Evolutionary conservation across 2,888 invertebrate species (phyloP).

Genomic region (Nymphalis c-album): DNA sequence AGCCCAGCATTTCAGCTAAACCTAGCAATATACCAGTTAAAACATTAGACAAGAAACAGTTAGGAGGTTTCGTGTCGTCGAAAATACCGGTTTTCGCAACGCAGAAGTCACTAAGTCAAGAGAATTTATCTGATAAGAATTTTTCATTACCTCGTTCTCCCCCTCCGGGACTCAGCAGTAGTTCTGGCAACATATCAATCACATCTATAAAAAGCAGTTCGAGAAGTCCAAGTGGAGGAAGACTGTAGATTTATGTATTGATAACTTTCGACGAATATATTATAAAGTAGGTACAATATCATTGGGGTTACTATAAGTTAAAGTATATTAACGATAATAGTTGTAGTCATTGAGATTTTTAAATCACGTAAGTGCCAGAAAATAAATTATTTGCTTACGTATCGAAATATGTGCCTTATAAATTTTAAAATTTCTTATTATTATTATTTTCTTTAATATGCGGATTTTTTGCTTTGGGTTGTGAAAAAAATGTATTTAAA

Average conservation of each 20-base stretch:
- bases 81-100: slow-evolving; percentile 78
- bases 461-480: slow-evolving; percentile 49
- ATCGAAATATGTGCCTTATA: slow-evolving; percentile 39
- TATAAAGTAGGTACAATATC: slow-evolving; percentile 20
- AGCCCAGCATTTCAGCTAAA: slow-evolving; percentile 69
- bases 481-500: slow-evolving; percentile 52
- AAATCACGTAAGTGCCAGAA: slow-evolving; percentile 33
- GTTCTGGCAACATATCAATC: slow-evolving; percentile 78
- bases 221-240: slow-evolving; percentile 77
- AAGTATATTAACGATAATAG: slow-evolving; percentile 25
- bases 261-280: slow-evolving; percentile 17
- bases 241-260: slow-evolving; percentile 43
- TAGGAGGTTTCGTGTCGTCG: slow-evolving; percentile 62
- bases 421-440: slow-evolving; percentile 34
- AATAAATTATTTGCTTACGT: slow-evolving; percentile 32
- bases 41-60: slow-evolving; percentile 60
- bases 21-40: slow-evolving; percentile 78
- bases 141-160: slow-evolving; percentile 71
- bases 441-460: neutral
- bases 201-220: slow-evolving; percentile 85
- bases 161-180: slow-evolving; percentile 63
- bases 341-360: slow-evolving; percentile 31
- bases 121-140: slow-evolving; percentile 69
- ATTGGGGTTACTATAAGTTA: slow-evolving; percentile 29
- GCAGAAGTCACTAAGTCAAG: slow-evolving; percentile 76